Base-by-base conservation (phyloP, 2,888 invertebrate species). In the Elegia similella region DNA sequence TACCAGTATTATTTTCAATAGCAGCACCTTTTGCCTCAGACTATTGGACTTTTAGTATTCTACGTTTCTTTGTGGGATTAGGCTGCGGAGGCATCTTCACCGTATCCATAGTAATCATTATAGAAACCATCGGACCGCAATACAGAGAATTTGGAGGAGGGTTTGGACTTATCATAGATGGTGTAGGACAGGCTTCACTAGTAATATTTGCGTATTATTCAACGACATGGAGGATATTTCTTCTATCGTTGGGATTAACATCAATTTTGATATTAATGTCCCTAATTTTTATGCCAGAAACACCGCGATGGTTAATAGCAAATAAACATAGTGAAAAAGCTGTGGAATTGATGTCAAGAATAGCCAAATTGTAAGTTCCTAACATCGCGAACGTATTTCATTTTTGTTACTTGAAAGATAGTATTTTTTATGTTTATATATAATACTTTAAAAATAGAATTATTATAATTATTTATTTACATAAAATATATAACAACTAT, bases 31-130 rank as follows among this genome's bases (percentile, higher is more conserved):
- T 94, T 44, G 92, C 94, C 0, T 93, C 95, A 1, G 93, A 92
- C 44, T 85, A 73, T 58, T 82, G 81, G 80, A 69, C 67, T 0
- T 95, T 95, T 64, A 88, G 94, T 42, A 48, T 93, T 0, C 82
- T 95, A 55, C 68, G 96, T 63, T 94, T 96, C 69, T 75, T 95
- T 12, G 92, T 93, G 7, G 96, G 95, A 0, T 75, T 95, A 43
- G 94, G 95, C 1, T 95, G 95, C 6, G 96, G 96, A 44, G 96
- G 96, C 7, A 94, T 94, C 0, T 94, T 96, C 93, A 93, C 95
- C 12, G 63, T 78, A 3, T 73, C 77, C 12, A 57, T 78, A 30
- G 80, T 86, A 0, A 80, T 93, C 8, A 83, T 92, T 1, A 92
- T 94, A 84, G 95, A 95, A 75, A 77, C 93, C 7, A 86, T 93